Evolutionary conservation across 2,113 vertebrate genomes (phyloP).

Genomic region (Dendropsophus ebraccatus): DNA sequence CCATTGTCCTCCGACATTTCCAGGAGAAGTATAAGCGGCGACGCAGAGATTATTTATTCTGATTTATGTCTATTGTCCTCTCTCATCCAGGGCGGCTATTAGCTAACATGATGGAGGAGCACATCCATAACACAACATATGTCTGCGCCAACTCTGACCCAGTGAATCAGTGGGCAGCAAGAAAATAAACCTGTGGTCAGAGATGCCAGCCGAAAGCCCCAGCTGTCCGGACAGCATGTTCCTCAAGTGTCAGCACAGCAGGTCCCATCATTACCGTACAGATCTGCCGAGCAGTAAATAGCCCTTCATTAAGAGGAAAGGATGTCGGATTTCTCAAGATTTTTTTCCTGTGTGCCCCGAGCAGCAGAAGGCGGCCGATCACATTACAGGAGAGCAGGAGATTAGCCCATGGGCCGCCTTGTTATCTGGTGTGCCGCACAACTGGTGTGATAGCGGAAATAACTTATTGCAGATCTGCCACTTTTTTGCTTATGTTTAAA

Average conservation of each 20-base stretch:
- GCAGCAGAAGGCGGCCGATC: not conserved
- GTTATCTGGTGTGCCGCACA: too few relatives aligned
- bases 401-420: not conserved
- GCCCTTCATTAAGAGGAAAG: slow-evolving; percentile 35
- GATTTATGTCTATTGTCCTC: not conserved
- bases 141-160: slow-evolving; percentile 29
- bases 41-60: slow-evolving; percentile 14
- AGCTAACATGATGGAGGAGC: slow-evolving; percentile 30
- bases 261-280: slow-evolving; percentile 20
- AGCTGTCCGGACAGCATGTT: slow-evolving; percentile 41
- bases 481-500: not conserved
- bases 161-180: slow-evolving; percentile 30
- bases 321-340: slow-evolving; percentile 7
- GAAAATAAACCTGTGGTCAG: slow-evolving; percentile 34
- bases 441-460: not conserved
- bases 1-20: not conserved
- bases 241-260: slow-evolving; percentile 23
- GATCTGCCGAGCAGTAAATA: slow-evolving; percentile 38
- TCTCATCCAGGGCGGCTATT: slow-evolving; percentile 26
- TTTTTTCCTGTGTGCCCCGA: not conserved
- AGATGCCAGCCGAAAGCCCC: slow-evolving; percentile 32
- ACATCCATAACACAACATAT: slow-evolving; percentile 14
- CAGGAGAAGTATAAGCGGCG: not conserved
- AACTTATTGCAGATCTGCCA: not conserved
- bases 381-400: not conserved